Base-by-base conservation (phyloP, 2,888 invertebrate species). In the Emmelina monodactyla region DNA sequence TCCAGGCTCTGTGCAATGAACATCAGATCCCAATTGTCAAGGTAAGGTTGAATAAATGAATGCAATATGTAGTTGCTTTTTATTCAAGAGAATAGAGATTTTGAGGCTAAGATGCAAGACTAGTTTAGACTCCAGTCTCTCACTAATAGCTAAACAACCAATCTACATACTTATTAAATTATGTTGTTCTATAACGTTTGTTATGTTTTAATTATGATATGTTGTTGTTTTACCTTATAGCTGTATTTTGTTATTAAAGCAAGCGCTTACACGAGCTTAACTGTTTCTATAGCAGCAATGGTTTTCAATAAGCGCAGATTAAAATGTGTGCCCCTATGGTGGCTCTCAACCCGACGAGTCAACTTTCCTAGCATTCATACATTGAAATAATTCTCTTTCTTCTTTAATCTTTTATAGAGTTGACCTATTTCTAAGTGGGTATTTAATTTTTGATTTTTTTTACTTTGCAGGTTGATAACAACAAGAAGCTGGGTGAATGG, bases 401-500 rank as follows among this genome's bases (percentile, higher is more conserved):
- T 29, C 2, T 22, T 14, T 11, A n/a, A n/a, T n/a, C n/a, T n/a
- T n/a, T n/a, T n/a, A n/a, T n/a, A 6, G 19, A 19, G 9, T 19
- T 19, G 5, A 19, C n/a, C n/a, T n/a, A n/a, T n/a, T n/a, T n/a
- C n/a, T n/a, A n/a, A n/a, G n/a, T n/a, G 5, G 19, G 5, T 19
- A 19, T 19, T 19, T 19, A 19, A 6, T 19, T 19, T 6, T 19
- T 19, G 19, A 19, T 9, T 31, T 10, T 11, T 32, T 9, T 14
- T 35, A 29, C 38, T 36, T 31, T 38, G 10, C 68, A 85, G 71
- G 97, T 99, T 33, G 97, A 98, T 70, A 96, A 97, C 78, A 98
- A 97, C 83, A 98, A 98, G 82, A 97, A 97, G 68, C 86, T 99
- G 37, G 99, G 99, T 32, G 99, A 99, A 84, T 98, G 98, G 97